Evolutionary conservation across 64 coral and sea anemone species (phyloP).

Genomic region (Orbicella faveolata): DNA sequence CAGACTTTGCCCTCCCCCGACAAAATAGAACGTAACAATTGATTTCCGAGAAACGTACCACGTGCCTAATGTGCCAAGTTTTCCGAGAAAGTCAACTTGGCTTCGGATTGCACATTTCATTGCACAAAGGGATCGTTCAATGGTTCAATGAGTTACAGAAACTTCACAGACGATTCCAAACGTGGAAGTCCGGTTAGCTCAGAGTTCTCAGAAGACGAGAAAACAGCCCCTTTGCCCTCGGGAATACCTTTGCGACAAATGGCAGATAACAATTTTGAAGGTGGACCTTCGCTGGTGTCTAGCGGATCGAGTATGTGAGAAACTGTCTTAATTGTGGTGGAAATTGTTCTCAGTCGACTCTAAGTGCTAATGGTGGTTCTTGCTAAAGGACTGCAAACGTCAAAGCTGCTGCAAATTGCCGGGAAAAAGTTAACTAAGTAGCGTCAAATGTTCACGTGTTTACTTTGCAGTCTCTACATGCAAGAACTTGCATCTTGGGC

Average conservation of each 20-base stretch:
- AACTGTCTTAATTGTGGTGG: background rate
- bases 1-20: background rate
- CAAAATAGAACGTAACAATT: background rate
- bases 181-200: background rate
- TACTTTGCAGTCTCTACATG: too few relatives aligned
- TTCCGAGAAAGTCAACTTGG: background rate
- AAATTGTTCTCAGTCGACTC: background rate
- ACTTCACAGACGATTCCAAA: background rate
- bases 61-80: background rate
- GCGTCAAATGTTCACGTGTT: too few relatives aligned
- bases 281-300: background rate
- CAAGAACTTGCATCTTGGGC: too few relatives aligned
- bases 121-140: background rate
- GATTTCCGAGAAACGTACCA: background rate
- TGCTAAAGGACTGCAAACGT: too few relatives aligned
- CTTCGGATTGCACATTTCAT: background rate
- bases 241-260: background rate
- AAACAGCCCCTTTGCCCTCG: background rate
- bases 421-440: too few relatives aligned
- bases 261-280: background rate
- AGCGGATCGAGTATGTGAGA: background rate
- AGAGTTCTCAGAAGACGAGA: background rate
- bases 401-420: too few relatives aligned
- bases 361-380: too few relatives aligned
- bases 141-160: background rate